These are phyloP conservation scores for Gallinago nigripennis DNA, from an alignment of 2,797 vertebrate species.

Conservation along the genomic window DNA sequence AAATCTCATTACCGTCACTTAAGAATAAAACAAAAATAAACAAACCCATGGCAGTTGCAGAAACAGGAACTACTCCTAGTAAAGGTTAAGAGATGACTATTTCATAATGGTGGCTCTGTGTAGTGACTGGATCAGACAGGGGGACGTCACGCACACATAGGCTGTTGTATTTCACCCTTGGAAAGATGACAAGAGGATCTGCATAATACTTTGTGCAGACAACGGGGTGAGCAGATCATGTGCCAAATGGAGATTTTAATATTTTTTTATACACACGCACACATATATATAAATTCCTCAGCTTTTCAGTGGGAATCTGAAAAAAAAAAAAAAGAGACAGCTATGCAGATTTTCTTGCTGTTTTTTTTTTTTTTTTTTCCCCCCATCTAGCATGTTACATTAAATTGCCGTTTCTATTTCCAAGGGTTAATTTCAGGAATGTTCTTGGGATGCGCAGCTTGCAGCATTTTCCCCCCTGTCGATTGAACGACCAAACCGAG, in stretches of 20 bases:
- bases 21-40: neutral
- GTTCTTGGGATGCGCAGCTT: neutral
- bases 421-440: neutral
- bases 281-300: no score
- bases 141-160: neutral
- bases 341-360: neutral
- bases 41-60: neutral
- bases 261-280: no score
- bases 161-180: neutral
- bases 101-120: constrained; percentile 1
- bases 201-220: neutral
- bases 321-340: neutral
- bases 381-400: accelerated
- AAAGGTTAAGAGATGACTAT: constrained; percentile 11
- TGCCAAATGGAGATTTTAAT: neutral
- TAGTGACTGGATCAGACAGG: neutral
- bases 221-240: neutral
- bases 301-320: neutral
- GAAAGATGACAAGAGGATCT: constrained; percentile 14
- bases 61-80: neutral
- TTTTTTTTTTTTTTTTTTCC: neutral
- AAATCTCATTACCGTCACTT: neutral
- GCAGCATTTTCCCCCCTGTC: neutral
- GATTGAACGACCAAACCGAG: neutral
- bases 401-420: neutral